Conservation (phyloP, 2,888 invertebrate species). For the Coremacera marginata region DNA sequence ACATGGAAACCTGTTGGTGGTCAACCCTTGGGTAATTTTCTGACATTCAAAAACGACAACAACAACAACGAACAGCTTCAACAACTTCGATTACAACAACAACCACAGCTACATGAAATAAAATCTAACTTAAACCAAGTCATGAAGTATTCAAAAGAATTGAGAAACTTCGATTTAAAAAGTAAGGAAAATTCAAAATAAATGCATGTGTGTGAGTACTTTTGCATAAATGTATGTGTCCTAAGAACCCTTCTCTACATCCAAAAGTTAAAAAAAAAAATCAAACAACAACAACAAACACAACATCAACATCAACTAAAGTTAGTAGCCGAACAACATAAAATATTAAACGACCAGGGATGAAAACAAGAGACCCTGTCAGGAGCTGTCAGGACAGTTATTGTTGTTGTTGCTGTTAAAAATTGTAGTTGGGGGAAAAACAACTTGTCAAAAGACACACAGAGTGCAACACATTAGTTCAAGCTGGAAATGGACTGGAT, state of each 20-base stretch:
- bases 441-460: neutral
- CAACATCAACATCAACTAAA: neutral
- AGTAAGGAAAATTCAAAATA: neutral
- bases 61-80: neutral
- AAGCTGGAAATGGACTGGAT: no score
- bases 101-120: neutral
- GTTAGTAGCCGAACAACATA: no score
- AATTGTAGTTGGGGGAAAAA: neutral
- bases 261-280: neutral
- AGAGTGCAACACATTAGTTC: neutral
- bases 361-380: neutral
- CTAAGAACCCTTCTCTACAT: no score
- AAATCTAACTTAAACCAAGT: neutral
- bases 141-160: neutral
- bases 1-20: conserved; percentile 18
- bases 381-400: neutral
- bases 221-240: no score
- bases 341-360: neutral
- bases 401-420: neutral
- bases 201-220: neutral
- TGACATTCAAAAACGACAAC: neutral
- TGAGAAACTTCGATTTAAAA: neutral
- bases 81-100: neutral
- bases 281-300: neutral
- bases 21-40: neutral